phyloP scores from a whole-genome alignment of 1,140 invertebrate species.

The Drosophila virilis region DNA sequence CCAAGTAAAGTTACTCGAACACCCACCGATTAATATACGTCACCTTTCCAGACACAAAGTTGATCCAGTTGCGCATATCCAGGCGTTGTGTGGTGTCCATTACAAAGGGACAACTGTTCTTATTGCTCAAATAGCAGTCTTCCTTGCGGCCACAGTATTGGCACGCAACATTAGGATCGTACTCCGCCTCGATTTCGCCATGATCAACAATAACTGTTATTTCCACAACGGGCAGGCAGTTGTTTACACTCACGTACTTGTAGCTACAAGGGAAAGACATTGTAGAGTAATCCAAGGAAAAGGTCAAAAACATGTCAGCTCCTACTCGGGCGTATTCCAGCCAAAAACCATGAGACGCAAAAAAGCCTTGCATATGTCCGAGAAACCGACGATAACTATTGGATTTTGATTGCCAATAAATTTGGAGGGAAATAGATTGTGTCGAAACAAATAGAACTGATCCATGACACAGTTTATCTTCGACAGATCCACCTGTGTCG shows the following conservation, averaged over 20 bases:
- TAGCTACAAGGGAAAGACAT: slow-evolving; percentile 20
- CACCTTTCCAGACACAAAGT: slow-evolving; percentile 50
- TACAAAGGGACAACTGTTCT: slow-evolving; percentile 47
- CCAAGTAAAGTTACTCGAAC: too few species aligned
- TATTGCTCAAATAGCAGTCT: slow-evolving; percentile 41
- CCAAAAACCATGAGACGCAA: slow-evolving; percentile 54
- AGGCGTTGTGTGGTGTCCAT: slow-evolving; percentile 53
- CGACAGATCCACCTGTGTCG: not conserved
- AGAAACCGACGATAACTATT: slow-evolving; percentile 52
- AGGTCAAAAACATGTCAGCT: not conserved
- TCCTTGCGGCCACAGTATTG: slow-evolving; percentile 3
- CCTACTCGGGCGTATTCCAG: slow-evolving; percentile 62
- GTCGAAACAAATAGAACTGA: slow-evolving; percentile 44
- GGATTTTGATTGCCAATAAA: slow-evolving; percentile 26
- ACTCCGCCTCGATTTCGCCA: slow-evolving; percentile 61
- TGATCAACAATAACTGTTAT: slow-evolving; percentile 45
- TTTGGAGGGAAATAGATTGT: slow-evolving; percentile 54
- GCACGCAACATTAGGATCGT: slow-evolving; percentile 44
- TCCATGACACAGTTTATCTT: slow-evolving; percentile 31
- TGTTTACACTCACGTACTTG: slow-evolving; percentile 26
- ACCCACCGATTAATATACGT: slow-evolving; percentile 48
- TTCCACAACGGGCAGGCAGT: slow-evolving; percentile 59
- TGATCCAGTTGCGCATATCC: slow-evolving; percentile 61
- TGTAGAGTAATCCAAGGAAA: not conserved
- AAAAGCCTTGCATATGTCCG: slow-evolving; percentile 45